These are phyloP conservation scores for Solea senegalensis DNA, from an alignment of 2,113 vertebrate species.

Conservation along the genomic window DNA sequence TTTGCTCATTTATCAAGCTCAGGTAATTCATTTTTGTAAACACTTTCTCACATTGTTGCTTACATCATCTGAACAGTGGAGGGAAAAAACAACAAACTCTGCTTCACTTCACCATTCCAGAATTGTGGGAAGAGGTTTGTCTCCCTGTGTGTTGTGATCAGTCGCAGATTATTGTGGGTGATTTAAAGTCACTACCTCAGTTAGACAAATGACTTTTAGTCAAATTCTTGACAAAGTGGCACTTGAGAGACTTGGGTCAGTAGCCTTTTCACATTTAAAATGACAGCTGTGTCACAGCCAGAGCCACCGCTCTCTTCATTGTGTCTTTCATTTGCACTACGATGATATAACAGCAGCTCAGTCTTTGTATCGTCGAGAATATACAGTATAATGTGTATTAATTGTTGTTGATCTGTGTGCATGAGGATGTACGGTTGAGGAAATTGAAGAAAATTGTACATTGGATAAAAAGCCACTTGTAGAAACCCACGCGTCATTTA, in stretches of 20 bases:
- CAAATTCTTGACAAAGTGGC: background rate
- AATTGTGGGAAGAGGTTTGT: background rate
- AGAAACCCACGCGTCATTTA: too few species aligned
- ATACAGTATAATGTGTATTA: constrained; percentile 5
- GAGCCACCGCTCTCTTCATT: background rate
- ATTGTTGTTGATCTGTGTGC: constrained; percentile 4
- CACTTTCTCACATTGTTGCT: constrained; percentile 13
- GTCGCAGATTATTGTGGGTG: constrained; percentile 23
- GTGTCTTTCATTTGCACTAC: constrained; percentile 25
- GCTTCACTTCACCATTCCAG: constrained; percentile 15
- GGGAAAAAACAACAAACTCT: background rate
- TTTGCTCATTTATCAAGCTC: constrained; percentile 38
- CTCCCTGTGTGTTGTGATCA: background rate
- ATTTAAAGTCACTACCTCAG: constrained; percentile 58
- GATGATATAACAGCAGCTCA: background rate
- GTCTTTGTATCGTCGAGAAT: too few species aligned
- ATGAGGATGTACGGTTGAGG: background rate
- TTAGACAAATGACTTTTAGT: constrained; percentile 9
- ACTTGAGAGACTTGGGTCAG: background rate
- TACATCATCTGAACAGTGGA: background rate
- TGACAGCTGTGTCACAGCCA: background rate
- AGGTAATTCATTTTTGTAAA: constrained; percentile 33
- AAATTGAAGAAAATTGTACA: background rate
- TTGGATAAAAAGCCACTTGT: too few species aligned
- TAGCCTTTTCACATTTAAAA: constrained; percentile 11